Conservation (phyloP, 30 jellyfish, hydroid and myxozoan genomes). For the Aurelia sp. region DNA sequence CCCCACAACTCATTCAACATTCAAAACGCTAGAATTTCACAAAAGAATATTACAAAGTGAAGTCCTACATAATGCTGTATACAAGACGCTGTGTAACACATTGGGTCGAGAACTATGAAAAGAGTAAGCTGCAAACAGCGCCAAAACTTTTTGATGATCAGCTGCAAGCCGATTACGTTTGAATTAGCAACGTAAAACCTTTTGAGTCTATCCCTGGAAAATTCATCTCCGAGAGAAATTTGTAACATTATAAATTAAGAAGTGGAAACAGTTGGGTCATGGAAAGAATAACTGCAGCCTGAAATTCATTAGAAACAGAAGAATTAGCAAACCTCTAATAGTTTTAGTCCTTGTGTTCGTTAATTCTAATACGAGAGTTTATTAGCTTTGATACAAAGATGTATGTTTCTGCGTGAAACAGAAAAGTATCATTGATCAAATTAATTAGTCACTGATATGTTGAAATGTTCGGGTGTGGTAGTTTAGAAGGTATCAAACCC, state of each 20-base stretch:
- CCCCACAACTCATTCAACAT: too few relatives aligned
- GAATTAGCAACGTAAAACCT: background rate
- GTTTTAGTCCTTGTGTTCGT: background rate
- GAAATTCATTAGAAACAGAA: background rate
- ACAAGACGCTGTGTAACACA: conserved; percentile 22
- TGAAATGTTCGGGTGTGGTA: too few relatives aligned
- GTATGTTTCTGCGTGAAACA: too few relatives aligned
- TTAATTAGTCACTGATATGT: too few relatives aligned
- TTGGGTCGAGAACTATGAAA: conserved; percentile 20
- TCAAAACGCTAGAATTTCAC: too few relatives aligned
- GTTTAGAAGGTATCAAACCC: too few relatives aligned
- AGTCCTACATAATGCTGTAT: conserved; percentile 28
- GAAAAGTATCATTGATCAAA: too few relatives aligned
- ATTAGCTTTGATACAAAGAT: conserved; percentile 19
- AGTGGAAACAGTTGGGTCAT: conserved; percentile 18
- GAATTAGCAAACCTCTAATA: conserved; percentile 26
- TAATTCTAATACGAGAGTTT: background rate
- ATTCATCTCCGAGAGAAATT: conserved; percentile 41
- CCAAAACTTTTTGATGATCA: conserved; percentile 28
- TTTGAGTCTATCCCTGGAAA: conserved; percentile 54
- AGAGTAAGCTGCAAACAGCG: conserved; percentile 35
- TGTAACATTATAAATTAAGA: conserved; percentile 24
- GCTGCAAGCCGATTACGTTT: conserved; percentile 41
- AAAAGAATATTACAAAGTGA: conserved; percentile 10
- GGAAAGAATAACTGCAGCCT: background rate